These are phyloP conservation scores for Scophthalmus maximus DNA, from an alignment of 2,113 vertebrate genomes.

Conservation along the genomic window DNA sequence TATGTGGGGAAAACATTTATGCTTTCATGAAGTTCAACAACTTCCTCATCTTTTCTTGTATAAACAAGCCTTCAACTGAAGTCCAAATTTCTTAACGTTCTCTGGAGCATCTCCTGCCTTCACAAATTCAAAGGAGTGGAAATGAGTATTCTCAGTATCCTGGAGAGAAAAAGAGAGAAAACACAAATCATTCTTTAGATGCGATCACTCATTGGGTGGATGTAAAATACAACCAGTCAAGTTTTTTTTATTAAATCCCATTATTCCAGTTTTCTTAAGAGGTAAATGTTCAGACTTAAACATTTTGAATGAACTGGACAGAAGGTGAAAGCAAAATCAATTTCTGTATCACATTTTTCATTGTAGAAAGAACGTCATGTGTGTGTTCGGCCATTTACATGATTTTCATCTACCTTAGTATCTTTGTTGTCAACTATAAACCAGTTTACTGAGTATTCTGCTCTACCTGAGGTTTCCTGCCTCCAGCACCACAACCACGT, in stretches of 20 bases:
- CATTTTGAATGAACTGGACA: too few relatives aligned
- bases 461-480: slow-evolving; percentile 24
- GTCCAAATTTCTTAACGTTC: slow-evolving; percentile 67
- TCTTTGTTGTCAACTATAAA: slow-evolving; percentile 3
- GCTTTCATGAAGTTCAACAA: slow-evolving; percentile 12
- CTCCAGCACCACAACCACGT: too few relatives aligned
- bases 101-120: slow-evolving; percentile 78
- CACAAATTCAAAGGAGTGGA: slow-evolving; percentile 89
- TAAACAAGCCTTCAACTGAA: slow-evolving; percentile 88
- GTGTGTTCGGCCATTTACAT: background rate
- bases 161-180: slow-evolving; percentile 60
- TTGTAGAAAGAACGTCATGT: too few relatives aligned
- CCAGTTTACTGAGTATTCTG: background rate
- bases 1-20: background rate
- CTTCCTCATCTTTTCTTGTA: slow-evolving; percentile 92
- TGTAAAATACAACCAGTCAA: background rate
- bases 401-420: background rate
- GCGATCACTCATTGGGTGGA: background rate
- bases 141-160: slow-evolving; percentile 89
- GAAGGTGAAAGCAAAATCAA: too few relatives aligned
- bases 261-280: too few relatives aligned
- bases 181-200: background rate
- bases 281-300: too few relatives aligned
- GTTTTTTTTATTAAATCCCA: background rate
- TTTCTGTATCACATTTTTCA: too few relatives aligned